phyloP scores from a whole-genome alignment of 2,797 vertebrate genomes.

The Tapirus indicus region DNA sequence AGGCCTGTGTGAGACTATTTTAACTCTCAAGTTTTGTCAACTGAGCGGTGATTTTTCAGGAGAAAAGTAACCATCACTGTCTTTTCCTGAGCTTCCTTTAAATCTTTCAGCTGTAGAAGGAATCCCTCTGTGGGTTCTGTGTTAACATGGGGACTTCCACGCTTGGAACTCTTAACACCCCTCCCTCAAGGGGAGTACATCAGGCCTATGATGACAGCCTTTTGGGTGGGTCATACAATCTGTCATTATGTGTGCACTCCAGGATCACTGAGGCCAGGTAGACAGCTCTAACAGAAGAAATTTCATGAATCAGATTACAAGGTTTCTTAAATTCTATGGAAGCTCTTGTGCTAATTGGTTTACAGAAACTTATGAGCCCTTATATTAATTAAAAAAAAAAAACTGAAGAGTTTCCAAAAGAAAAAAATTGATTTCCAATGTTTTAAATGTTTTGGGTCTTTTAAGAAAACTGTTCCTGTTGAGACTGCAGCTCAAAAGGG shows the following conservation, averaged over 20 bases:
- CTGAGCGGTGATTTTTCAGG: neutral
- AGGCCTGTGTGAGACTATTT: neutral
- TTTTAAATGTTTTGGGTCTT: neutral
- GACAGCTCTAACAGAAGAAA: neutral
- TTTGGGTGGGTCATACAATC: neutral
- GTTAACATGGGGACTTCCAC: neutral
- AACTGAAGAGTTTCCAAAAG: neutral
- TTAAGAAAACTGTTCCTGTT: neutral
- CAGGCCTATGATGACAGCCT: neutral
- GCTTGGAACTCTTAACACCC: neutral
- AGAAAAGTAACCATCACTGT: neutral
- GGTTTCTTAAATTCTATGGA: neutral
- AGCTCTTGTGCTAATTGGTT: neutral
- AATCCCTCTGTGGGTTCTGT: neutral
- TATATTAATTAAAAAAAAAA: neutral
- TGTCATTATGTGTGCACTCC: neutral
- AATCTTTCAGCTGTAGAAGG: neutral
- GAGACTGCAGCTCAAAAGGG: neutral
- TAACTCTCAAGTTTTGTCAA: neutral
- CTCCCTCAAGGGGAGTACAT: neutral
- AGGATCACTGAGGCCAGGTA: neutral
- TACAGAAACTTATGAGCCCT: neutral
- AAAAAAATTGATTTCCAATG: neutral
- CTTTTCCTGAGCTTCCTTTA: neutral
- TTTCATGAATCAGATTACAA: neutral